These are phyloP conservation scores for Sylvia atricapilla DNA, from an alignment of 2,113 vertebrate species.

Conservation along the genomic window DNA sequence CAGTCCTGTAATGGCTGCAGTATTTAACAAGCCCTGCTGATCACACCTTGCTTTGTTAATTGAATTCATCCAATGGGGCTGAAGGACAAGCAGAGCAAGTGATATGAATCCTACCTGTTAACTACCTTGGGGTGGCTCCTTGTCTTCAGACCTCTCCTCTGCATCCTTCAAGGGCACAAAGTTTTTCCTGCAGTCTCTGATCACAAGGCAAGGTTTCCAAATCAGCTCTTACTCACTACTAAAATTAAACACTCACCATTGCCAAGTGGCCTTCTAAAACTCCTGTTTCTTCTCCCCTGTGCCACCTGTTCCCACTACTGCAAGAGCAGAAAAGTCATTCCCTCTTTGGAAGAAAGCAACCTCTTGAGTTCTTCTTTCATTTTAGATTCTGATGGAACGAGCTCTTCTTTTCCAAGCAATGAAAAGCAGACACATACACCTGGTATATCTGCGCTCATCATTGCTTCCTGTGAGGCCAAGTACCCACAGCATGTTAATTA, in stretches of 20 bases:
- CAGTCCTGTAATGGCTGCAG: background rate
- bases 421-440: background rate
- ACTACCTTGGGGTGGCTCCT: background rate
- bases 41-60: background rate
- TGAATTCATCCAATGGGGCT: background rate
- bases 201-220: background rate
- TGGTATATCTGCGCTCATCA: background rate
- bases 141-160: background rate
- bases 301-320: background rate
- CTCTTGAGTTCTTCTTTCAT: background rate
- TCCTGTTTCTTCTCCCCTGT: background rate
- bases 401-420: background rate
- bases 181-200: background rate
- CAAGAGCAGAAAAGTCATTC: background rate
- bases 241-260: background rate
- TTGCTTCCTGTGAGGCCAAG: background rate
- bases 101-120: background rate
- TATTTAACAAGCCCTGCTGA: background rate
- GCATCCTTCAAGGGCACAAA: background rate
- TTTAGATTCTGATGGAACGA: background rate
- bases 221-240: background rate
- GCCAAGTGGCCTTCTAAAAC: background rate
- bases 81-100: background rate
- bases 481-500: background rate
- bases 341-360: background rate